Percentiles rank a stretch among this genome's conserved stretches.
These are phyloP conservation scores for Fulica atra DNA, from an alignment of 2,113 vertebrate species.

Conservation along the genomic window DNA sequence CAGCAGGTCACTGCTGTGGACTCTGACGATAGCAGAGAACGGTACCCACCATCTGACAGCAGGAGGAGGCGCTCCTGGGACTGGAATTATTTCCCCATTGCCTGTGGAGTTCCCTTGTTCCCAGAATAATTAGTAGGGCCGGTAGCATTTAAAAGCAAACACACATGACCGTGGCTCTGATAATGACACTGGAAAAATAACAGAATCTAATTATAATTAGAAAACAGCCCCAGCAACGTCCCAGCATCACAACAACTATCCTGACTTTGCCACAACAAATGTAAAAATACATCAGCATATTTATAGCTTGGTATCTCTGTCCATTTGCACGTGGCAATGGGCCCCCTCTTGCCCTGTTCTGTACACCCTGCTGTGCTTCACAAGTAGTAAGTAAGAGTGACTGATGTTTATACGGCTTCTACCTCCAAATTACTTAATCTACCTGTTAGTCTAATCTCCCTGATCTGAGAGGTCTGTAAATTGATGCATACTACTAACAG, in stretches of 20 bases:
- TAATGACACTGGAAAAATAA: slow-evolving; percentile 53
- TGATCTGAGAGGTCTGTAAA: background rate
- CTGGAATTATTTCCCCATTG: slow-evolving; percentile 1
- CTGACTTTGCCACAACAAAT: slow-evolving; percentile 64
- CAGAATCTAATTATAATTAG: slow-evolving; percentile 65
- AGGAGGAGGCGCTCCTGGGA: background rate
- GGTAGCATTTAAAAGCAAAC: slow-evolving; percentile 31
- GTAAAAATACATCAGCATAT: slow-evolving; percentile 69
- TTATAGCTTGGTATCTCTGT: slow-evolving; percentile 63
- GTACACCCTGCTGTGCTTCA: background rate
- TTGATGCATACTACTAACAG: background rate
- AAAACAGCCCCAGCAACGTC: slow-evolving; percentile 48
- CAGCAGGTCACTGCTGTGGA: background rate
- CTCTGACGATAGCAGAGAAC: background rate
- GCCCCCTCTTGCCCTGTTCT: background rate
- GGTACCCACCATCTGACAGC: background rate
- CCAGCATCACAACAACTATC: slow-evolving; percentile 52
- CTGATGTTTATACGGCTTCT: background rate
- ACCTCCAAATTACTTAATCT: background rate
- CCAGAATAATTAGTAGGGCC: slow-evolving; percentile 7
- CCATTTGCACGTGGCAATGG: background rate
- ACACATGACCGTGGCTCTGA: slow-evolving; percentile 24
- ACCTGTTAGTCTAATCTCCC: background rate
- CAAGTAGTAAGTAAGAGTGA: background rate
- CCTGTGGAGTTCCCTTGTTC: background rate